These are phyloP conservation scores for Parotocinclus haroldoi DNA, from an alignment of 2,797 vertebrate species.

Conservation along the genomic window DNA sequence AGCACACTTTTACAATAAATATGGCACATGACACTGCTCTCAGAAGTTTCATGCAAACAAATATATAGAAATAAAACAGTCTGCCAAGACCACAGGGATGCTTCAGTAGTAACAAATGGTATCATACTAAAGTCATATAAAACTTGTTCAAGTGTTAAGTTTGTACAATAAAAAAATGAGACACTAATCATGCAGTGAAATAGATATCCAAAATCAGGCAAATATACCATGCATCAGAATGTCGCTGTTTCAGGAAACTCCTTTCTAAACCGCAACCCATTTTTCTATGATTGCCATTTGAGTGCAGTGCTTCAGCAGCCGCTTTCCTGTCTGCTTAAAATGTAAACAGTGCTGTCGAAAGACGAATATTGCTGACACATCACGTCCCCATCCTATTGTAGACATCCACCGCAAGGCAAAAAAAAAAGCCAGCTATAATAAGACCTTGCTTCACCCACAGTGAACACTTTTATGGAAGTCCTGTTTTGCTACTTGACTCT, in stretches of 20 bases:
- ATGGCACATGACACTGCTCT: conserved; percentile 77
- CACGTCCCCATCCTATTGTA: conserved; percentile 46
- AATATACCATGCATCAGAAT: conserved; percentile 70
- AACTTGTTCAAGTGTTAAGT: conserved; percentile 87
- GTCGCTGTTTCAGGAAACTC: conserved; percentile 61
- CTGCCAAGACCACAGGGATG: conserved; percentile 65
- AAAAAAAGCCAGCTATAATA: conserved; percentile 50
- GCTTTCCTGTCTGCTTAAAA: conserved; percentile 43
- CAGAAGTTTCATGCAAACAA: conserved; percentile 73
- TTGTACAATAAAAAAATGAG: conserved; percentile 68
- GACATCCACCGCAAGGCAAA: conserved; percentile 42
- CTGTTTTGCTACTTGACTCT: conserved; percentile 65
- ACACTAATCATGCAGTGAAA: conserved; percentile 87
- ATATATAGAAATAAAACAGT: conserved; percentile 68
- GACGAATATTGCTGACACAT: conserved; percentile 48
- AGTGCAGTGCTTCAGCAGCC: conserved; percentile 45
- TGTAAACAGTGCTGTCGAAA: conserved; percentile 54
- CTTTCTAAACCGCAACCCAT: conserved; percentile 49
- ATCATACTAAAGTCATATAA: conserved; percentile 81
- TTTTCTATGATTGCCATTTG: conserved; percentile 39
- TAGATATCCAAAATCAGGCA: conserved; percentile 71
- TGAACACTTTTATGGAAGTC: conserved; percentile 68
- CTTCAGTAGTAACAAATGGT: conserved; percentile 90
- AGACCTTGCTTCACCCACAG: conserved; percentile 50
- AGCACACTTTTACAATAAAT: conserved; percentile 66